phyloP scores from a whole-genome alignment of 2,797 vertebrate genomes.

The Gobio occitaniae region DNA sequence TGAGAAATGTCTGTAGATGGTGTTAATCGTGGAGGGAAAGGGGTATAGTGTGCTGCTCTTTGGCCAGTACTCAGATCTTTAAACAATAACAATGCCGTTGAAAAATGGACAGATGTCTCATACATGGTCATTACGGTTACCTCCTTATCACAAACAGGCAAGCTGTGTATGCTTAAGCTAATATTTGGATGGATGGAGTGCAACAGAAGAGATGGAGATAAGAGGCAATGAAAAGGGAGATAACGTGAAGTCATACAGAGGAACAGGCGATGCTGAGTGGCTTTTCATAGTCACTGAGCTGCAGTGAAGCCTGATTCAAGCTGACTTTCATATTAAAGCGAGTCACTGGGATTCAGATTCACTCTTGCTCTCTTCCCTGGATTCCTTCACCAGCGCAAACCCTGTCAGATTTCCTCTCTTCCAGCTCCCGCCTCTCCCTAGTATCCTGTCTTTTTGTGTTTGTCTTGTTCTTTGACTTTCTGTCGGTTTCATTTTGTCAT shows the following conservation, averaged over 20 bases:
- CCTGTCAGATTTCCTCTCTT: constrained; percentile 34
- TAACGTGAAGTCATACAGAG: constrained; percentile 22
- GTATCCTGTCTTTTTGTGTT: constrained; percentile 62
- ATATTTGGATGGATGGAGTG: constrained; percentile 23
- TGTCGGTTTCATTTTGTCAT: constrained; percentile 59
- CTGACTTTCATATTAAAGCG: constrained; percentile 64
- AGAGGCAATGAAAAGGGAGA: constrained; percentile 4
- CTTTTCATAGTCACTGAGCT: constrained; percentile 49
- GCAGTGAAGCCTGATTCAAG: constrained; percentile 59
- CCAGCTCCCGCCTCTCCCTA: constrained; percentile 35
- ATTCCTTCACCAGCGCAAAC: constrained; percentile 29
- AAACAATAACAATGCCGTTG: not conserved
- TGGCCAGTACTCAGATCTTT: not conserved
- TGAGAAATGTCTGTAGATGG: not conserved
- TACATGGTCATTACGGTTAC: not conserved
- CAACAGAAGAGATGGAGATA: not conserved
- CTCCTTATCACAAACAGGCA: not conserved
- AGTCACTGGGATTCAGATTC: constrained; percentile 64
- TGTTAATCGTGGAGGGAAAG: not conserved
- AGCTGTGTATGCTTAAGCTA: constrained; percentile 32
- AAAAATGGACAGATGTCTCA: not conserved
- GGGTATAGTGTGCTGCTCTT: not conserved
- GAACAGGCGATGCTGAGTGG: constrained; percentile 44
- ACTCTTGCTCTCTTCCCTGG: constrained; percentile 42
- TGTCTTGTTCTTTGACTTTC: constrained; percentile 58